Conservation (phyloP, 64 coral and sea anemone genomes). For the Montipora sp. region DNA sequence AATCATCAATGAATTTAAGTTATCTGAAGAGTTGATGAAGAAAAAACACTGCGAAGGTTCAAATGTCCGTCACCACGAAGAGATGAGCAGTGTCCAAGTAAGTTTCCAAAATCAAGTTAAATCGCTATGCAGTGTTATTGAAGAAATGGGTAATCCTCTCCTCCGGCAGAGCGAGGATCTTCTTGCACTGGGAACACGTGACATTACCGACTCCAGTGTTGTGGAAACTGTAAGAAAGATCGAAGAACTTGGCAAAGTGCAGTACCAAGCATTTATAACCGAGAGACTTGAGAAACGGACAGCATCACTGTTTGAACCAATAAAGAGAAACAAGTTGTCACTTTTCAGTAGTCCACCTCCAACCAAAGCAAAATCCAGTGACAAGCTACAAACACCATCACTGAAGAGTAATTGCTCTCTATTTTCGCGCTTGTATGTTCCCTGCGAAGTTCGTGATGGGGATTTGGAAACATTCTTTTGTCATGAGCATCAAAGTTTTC, state of each 20-base stretch:
- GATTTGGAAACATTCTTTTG: too few species aligned
- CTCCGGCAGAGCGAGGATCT: constrained; percentile 26
- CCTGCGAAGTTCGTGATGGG: background rate
- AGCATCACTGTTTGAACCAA: constrained; percentile 63
- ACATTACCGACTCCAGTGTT: constrained; percentile 2
- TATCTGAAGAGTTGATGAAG: too few species aligned
- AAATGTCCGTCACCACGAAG: constrained; percentile 21
- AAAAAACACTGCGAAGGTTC: too few species aligned
- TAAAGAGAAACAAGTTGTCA: constrained; percentile 76
- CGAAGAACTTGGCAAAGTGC: background rate
- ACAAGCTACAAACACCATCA: constrained; percentile 50
- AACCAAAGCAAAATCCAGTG: constrained; percentile 60
- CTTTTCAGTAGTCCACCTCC: constrained; percentile 71
- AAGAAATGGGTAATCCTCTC: constrained; percentile 68
- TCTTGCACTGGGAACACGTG: constrained; percentile 17
- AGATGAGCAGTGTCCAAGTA: background rate
- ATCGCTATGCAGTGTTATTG: background rate
- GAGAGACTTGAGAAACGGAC: constrained; percentile 67
- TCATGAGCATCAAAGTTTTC: constrained; percentile 51
- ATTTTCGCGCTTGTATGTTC: constrained; percentile 30
- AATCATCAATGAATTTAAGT: too few species aligned
- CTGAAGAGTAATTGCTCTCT: constrained; percentile 59
- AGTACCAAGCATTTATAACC: constrained; percentile 39
- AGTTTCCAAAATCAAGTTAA: constrained; percentile 42
- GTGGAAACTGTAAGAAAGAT: constrained; percentile 3